phyloP scores from a whole-genome alignment of 2,113 vertebrate species.

The Ondatra zibethicus region DNA sequence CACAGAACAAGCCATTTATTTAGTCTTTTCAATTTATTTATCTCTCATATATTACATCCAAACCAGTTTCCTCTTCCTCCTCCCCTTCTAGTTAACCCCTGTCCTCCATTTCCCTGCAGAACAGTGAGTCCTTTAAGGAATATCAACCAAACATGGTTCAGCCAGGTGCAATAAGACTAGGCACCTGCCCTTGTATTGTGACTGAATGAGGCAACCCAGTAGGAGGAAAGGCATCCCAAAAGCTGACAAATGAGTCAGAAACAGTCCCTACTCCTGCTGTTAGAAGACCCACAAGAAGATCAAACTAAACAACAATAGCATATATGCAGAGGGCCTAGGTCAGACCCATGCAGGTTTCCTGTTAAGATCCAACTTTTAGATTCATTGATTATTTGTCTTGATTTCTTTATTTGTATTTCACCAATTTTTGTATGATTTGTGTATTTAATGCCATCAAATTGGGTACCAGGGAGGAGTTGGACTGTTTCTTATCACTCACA shows the following conservation, averaged over 20 bases:
- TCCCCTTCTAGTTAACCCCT: not conserved
- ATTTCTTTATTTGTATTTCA: not conserved
- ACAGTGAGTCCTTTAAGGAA: not conserved
- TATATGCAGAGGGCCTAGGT: too few species aligned
- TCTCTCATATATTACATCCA: not conserved
- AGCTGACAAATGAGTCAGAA: not conserved
- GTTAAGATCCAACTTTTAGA: not conserved
- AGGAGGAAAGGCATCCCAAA: not conserved
- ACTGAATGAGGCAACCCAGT: not conserved
- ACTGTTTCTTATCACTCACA: not conserved
- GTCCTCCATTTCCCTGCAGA: not conserved
- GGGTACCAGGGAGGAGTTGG: not conserved
- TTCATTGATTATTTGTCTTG: not conserved
- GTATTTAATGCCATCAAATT: not conserved
- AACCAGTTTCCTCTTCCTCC: not conserved
- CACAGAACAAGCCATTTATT: not conserved
- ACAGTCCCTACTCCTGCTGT: not conserved
- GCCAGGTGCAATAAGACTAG: not conserved
- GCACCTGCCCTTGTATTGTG: not conserved
- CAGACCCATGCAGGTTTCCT: too few species aligned
- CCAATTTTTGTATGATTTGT: not conserved
- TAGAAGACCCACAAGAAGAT: too few species aligned
- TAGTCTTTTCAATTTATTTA: not conserved
- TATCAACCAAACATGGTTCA: not conserved
- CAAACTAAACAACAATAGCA: too few species aligned